These are phyloP conservation scores for Alauda arvensis DNA, from an alignment of 2,797 vertebrate species.

Conservation along the genomic window DNA sequence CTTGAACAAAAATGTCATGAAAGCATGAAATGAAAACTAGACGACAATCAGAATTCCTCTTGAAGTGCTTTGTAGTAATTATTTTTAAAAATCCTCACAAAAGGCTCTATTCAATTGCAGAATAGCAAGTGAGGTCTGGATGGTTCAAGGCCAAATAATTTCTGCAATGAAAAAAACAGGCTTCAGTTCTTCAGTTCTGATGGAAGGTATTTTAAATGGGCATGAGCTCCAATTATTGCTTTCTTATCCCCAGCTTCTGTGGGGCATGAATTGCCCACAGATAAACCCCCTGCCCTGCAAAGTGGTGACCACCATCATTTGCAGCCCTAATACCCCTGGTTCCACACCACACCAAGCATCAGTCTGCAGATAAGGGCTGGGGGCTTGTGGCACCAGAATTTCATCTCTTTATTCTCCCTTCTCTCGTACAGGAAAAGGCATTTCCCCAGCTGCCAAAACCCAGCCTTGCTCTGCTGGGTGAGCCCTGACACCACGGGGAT, in stretches of 20 bases:
- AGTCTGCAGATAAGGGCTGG: neutral
- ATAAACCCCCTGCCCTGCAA: constrained; percentile 16
- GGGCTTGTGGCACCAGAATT: rapidly evolving
- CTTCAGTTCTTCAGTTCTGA: constrained; percentile 42
- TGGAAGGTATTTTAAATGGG: constrained; percentile 50
- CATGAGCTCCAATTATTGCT: constrained; percentile 35
- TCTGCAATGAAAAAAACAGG: constrained; percentile 50
- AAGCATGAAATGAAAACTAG: constrained; percentile 61
- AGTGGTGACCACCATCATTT: neutral
- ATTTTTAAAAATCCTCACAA: constrained; percentile 56
- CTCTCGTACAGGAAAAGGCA: neutral
- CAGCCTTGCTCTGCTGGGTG: neutral
- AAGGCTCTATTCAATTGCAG: constrained; percentile 61
- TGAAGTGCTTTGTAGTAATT: constrained; percentile 62
- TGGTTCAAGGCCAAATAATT: constrained; percentile 59
- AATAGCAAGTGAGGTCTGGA: constrained; percentile 50
- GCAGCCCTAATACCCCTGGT: neutral
- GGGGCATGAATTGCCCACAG: constrained; percentile 30
- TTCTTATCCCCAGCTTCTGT: constrained; percentile 18
- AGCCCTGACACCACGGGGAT: rapidly evolving
- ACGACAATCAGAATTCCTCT: constrained; percentile 60
- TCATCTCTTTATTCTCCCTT: neutral
- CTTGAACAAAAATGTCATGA: constrained; percentile 61
- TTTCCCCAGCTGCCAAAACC: neutral
- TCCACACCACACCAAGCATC: rapidly evolving